Base-by-base conservation (phyloP, 2,797 vertebrate species). In the Geotrypetes seraphini region DNA sequence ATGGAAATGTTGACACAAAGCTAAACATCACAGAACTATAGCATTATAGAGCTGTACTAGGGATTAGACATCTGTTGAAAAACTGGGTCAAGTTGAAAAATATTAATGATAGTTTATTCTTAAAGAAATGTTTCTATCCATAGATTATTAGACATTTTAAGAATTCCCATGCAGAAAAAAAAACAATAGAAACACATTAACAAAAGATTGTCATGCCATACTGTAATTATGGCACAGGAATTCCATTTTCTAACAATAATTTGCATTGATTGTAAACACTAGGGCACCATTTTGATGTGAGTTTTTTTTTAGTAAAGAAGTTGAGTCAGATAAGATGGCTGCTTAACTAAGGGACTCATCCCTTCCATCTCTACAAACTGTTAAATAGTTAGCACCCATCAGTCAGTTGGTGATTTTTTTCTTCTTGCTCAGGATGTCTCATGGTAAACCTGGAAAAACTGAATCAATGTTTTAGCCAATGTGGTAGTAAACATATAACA, bases 271-370 rank as follows among this genome's bases (percentile, higher is more conserved):
- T 73, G 43, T 53, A 65, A 47, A 40, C 17, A 29, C 39, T 57
- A 47, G 43, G 73, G 35, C 7, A 27, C 20, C 9, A 18, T 6
- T 37, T 29, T 10, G 7, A 11, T 15, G 12, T 37, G 43, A n/a
- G n/a, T n/a, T n/a, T n/a, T n/a, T n/a, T n/a, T n/a, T 62, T 33
- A 58, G 47, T 57, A 39, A 1, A 14, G 39, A 43, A 50, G 62
- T 51, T 14, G 28, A 69, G 74, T 66, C 47, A 56, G 60, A 47
- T n/a, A n/a, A n/a, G n/a, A n/a, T n/a, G n/a, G n/a, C n/a, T n/a
- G n/a, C n/a, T n/a, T n/a, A n/a, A n/a, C n/a, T n/a, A n/a, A n/a
- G n/a, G n/a, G n/a, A n/a, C n/a, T n/a, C n/a, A n/a, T n/a, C n/a
- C n/a, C n/a, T n/a, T n/a, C n/a, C n/a, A n/a, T n/a, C n/a, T n/a